phyloP scores from a whole-genome alignment of 1,140 invertebrate species.

The Adoxophyes honmai region DNA sequence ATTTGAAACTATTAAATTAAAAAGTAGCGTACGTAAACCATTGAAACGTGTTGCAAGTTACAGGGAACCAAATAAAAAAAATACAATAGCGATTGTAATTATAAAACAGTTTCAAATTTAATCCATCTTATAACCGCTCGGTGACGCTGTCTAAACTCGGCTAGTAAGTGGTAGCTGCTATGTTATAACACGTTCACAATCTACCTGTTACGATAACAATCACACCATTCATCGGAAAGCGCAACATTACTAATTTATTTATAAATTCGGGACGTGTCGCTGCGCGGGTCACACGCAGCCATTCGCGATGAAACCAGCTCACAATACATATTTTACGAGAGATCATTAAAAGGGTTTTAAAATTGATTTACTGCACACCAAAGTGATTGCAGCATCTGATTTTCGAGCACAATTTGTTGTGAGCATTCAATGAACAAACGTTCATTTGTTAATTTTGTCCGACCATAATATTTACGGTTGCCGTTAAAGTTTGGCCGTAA shows the following conservation, averaged over 20 bases:
- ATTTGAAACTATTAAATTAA: too few relatives aligned
- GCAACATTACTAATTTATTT: constrained; percentile 29
- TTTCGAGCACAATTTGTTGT: constrained; percentile 53
- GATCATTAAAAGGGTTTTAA: constrained; percentile 68
- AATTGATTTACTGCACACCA: constrained; percentile 58
- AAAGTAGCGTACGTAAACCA: too few relatives aligned
- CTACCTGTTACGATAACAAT: constrained; percentile 23
- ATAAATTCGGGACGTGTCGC: constrained; percentile 15
- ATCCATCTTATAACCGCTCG: too few relatives aligned
- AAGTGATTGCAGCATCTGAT: constrained; percentile 48
- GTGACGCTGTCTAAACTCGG: too few relatives aligned
- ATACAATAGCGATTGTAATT: too few relatives aligned
- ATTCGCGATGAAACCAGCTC: constrained; percentile 32
- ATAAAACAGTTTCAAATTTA: too few relatives aligned
- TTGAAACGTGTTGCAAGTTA: too few relatives aligned
- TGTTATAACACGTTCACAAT: too few relatives aligned
- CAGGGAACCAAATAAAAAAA: too few relatives aligned
- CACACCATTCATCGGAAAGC: constrained; percentile 20
- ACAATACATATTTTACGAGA: constrained; percentile 52
- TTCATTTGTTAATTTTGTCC: constrained; percentile 70
- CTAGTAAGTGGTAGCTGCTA: too few relatives aligned
- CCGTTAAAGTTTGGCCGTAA: constrained; percentile 56
- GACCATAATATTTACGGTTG: constrained; percentile 58
- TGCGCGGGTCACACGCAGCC: neutral
- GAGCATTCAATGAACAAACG: constrained; percentile 52